These are phyloP conservation scores for Parasteatoda tepidariorum DNA, from an alignment of 1,140 invertebrate genomes.

Conservation along the genomic window DNA sequence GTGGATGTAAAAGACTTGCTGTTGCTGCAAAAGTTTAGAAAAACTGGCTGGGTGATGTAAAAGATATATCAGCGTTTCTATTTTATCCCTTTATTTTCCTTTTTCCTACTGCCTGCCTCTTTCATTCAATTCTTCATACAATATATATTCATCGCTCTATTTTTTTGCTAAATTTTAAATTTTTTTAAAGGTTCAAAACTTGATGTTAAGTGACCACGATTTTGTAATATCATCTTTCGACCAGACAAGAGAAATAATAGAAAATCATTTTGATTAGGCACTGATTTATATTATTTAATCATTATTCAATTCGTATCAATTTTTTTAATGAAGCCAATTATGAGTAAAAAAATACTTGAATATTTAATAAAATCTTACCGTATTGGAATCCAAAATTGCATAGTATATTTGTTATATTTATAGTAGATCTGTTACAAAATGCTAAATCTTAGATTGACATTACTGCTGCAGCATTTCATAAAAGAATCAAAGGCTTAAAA, in stretches of 20 bases:
- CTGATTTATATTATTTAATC: neutral
- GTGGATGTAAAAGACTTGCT: constrained; percentile 15
- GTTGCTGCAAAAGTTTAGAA: constrained; percentile 24
- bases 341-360: neutral
- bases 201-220: neutral
- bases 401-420: neutral
- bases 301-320: neutral
- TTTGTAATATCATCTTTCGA: neutral
- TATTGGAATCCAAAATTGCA: neutral
- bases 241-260: neutral
- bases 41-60: neutral
- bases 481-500: no score
- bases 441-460: no score
- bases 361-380: no score
- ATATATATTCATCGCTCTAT: neutral
- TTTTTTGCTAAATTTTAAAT: neutral
- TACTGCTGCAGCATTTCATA: no score
- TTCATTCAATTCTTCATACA: neutral
- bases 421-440: neutral
- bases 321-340: neutral
- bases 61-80: constrained; percentile 26
- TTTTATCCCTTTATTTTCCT: neutral
- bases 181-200: neutral
- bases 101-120: neutral
- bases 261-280: neutral